These are phyloP conservation scores for Nemurella pictetii DNA, from an alignment of 2,888 invertebrate genomes.

Conservation along the genomic window DNA sequence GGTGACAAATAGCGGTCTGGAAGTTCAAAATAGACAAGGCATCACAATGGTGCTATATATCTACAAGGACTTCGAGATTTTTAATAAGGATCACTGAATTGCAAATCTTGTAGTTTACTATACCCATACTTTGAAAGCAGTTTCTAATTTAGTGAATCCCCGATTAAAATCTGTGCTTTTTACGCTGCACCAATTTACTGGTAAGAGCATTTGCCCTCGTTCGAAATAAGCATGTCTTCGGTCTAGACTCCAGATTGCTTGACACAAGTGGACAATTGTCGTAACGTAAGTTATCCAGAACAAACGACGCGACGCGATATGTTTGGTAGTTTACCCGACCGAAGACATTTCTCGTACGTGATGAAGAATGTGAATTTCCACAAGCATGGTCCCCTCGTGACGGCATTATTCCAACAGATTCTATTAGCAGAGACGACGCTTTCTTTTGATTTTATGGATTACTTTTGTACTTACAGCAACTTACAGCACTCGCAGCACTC, in stretches of 20 bases:
- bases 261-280: neutral
- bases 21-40: neutral
- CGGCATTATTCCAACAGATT: constrained; percentile 20
- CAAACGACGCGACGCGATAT: neutral
- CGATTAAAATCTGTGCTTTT: neutral
- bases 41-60: neutral
- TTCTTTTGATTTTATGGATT: constrained; percentile 27
- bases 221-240: neutral
- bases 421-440: constrained; percentile 2
- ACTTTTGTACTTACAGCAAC: constrained; percentile 18
- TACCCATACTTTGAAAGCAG: too few species aligned
- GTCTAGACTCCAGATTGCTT: neutral
- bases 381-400: neutral
- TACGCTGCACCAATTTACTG: neutral
- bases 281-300: neutral
- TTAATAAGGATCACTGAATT: neutral
- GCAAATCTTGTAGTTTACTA: neutral
- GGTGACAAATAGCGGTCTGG: neutral
- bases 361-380: neutral
- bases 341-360: neutral
- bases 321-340: neutral
- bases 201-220: neutral
- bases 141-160: neutral
- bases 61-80: neutral
- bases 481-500: neutral